Evolutionary conservation across 2,888 invertebrate genomes (phyloP).

Genomic region (Chrysotoxum bicinctum): DNA sequence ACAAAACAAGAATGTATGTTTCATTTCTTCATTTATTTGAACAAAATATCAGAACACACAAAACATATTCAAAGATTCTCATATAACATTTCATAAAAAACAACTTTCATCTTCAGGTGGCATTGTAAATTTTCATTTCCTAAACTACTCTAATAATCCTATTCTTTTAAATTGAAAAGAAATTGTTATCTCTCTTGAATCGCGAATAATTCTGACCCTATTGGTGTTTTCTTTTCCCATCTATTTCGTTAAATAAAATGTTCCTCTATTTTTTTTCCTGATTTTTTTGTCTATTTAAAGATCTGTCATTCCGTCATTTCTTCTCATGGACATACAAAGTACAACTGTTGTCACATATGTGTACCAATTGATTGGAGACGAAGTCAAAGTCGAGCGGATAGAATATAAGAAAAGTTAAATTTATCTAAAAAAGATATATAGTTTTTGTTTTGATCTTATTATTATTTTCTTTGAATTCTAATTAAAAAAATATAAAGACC

Average conservation of each 20-base stretch:
- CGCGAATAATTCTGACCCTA: background rate
- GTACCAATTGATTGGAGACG: conserved; percentile 97
- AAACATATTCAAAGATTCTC: too few species aligned
- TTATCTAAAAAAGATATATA: background rate
- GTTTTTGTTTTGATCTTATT: conserved; percentile 1
- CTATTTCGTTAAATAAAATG: background rate
- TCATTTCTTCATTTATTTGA: too few species aligned
- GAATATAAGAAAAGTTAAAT: conserved; percentile 94
- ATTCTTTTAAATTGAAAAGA: background rate
- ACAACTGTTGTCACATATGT: conserved; percentile 99
- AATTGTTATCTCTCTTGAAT: background rate
- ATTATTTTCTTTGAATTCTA: background rate
- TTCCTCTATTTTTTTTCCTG: background rate
- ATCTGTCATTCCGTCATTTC: conserved; percentile 96
- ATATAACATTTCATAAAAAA: too few species aligned
- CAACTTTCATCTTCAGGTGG: too few species aligned
- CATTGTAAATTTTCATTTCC: background rate
- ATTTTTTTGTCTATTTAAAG: conserved; percentile 83
- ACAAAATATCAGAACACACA: too few species aligned
- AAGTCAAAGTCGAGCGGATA: conserved; percentile 99
- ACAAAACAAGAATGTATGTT: background rate
- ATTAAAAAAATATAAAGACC: conserved; percentile 1
- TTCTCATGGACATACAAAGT: conserved; percentile 99
- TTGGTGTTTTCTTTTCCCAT: background rate
- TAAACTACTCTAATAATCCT: background rate